Evolutionary conservation across 2,888 invertebrate species (phyloP), one percentile per base, ranked within the genome.

Genomic region (Tenthredo notha): DNA sequence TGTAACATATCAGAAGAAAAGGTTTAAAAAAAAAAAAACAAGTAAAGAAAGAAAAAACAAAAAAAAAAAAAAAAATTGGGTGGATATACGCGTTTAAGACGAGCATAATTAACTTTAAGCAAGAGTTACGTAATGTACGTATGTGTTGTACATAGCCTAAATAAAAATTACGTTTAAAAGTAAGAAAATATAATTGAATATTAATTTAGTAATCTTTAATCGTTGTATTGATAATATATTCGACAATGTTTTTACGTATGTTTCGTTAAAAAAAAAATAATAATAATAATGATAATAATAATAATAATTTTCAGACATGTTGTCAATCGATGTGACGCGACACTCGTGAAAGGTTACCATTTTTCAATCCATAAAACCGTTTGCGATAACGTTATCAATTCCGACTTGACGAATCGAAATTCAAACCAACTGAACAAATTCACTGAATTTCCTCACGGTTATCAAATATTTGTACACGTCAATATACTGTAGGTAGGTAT

Each of bases 71-170:
- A 82, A 84, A 70, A 86, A 61, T 87, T 84, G 83, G 77, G 84
- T 84, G 86, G 85, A 83, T 83, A 85, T 89, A 90, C 89, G 88
- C 88, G 89, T 90, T 91, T 89, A 88, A 89, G 88, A 88, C 90
- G 90, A 90, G 90, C 90, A 88, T 91, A 91, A 90, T 88, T 90
- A 90, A 90, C 89, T 91, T 90, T 92, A 92, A 92, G 91, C 89
- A 91, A 92, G 91, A 91, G 90, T 92, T 91, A 92, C 92, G 92
- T 92, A 93, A 92, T 93, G 92, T 92, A 93, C 92, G 92, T 93
- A 93, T 92, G 91, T 92, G 92, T 92, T 93, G 92, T 93, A 93
- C 89, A 93, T 93, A 93, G 92, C 91, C 92, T 93, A 92, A 93
- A 93, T 93, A 92, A 92, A 92, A 92, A 92, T 91, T 91, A 92